phyloP scores from a whole-genome alignment of 30 jellyfish, hydroid and myxozoan genomes.

The Aurelia aurita region DNA sequence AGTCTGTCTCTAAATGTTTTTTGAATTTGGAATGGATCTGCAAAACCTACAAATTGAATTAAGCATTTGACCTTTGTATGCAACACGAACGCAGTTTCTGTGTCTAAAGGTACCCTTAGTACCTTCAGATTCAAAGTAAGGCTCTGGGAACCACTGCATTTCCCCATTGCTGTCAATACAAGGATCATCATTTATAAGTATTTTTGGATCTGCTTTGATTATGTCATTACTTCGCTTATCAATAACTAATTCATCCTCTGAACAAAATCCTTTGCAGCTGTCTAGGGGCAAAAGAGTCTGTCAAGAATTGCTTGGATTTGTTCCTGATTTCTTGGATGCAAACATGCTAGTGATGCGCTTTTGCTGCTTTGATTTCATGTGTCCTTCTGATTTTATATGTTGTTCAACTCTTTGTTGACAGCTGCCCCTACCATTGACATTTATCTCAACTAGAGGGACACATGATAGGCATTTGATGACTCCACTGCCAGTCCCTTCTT shows the following conservation, averaged over 20 bases:
- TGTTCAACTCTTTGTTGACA: slow-evolving; percentile 19
- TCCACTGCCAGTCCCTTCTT: slow-evolving; percentile 12
- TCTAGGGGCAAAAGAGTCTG: slow-evolving; percentile 16
- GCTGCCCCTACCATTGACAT: slow-evolving; percentile 15
- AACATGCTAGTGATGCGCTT: slow-evolving; percentile 11
- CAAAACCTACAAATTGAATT: slow-evolving; percentile 6
- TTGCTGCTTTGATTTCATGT: slow-evolving; percentile 16
- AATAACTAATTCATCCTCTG: slow-evolving; percentile 1
- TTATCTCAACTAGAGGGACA: slow-evolving; percentile 2
- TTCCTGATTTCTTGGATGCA: not conserved
- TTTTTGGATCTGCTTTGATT: not conserved
- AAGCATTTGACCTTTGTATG: slow-evolving; percentile 11
- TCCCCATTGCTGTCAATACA: no score
- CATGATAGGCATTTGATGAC: slow-evolving; percentile 10
- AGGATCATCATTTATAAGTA: not conserved
- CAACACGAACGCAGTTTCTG: slow-evolving; percentile 15
- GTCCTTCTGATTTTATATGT: slow-evolving; percentile 1
- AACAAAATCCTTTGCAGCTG: slow-evolving; percentile 4
- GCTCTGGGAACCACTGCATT: no score
- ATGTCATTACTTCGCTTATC: slow-evolving; percentile 9
- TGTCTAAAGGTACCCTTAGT: slow-evolving; percentile 10
- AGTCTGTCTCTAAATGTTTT: no score
- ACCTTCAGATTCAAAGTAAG: not conserved
- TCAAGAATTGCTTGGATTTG: not conserved
- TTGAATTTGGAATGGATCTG: slow-evolving; percentile 1